A percentile compares a stretch with the other conserved stretches of the same genome.
These are phyloP conservation scores for Mesoclemmys tuberculata DNA, from an alignment of 2,113 vertebrate genomes.

Conservation along the genomic window DNA sequence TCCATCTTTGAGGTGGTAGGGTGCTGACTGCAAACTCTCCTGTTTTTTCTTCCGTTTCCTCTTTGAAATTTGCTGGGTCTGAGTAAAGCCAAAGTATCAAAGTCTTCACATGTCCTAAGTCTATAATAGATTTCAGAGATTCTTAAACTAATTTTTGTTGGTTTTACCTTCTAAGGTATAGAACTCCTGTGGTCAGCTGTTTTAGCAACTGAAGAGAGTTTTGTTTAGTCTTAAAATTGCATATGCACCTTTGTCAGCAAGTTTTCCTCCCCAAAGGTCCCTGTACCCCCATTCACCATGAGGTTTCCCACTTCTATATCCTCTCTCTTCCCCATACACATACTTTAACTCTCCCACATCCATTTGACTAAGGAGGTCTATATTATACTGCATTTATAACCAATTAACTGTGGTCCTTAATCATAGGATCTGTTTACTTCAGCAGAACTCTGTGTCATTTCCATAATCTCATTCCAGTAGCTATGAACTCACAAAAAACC, in stretches of 20 bases:
- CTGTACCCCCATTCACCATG: neutral
- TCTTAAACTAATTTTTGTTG: neutral
- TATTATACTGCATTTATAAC: neutral
- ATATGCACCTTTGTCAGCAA: too few relatives aligned
- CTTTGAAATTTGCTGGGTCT: constrained; percentile 91
- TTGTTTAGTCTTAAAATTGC: neutral
- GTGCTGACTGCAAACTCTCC: constrained; percentile 85
- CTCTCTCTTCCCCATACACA: neutral
- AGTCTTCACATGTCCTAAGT: neutral
- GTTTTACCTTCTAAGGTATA: neutral
- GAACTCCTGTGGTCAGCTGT: neutral
- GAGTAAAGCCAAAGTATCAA: constrained; percentile 21
- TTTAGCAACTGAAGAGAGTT: neutral
- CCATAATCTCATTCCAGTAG: neutral
- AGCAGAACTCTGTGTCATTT: neutral
- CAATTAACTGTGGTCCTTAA: neutral
- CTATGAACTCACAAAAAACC: too few relatives aligned
- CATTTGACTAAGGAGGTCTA: neutral
- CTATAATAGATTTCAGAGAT: neutral
- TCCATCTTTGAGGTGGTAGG: constrained; percentile 92
- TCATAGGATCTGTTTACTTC: neutral
- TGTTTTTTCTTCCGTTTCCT: constrained; percentile 91
- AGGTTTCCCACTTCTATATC: neutral
- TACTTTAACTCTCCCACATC: neutral
- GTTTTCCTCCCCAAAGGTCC: neutral